Conservation (phyloP, 1,140 invertebrate genomes). For the Hestina assimilis region DNA sequence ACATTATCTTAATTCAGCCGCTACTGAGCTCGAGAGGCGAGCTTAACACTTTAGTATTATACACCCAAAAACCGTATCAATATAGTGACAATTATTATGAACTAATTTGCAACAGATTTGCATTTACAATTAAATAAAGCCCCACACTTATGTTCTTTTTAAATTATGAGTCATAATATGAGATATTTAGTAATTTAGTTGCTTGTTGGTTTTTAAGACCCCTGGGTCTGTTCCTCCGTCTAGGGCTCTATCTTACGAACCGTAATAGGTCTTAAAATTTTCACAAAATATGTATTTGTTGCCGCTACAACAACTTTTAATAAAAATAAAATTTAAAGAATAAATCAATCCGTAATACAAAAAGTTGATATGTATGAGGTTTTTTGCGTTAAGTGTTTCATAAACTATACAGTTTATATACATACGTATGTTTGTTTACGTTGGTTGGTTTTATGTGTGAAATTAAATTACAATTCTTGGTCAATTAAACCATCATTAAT, state of each 20-base stretch:
- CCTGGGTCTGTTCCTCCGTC: too few relatives aligned
- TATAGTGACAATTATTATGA: constrained; percentile 17
- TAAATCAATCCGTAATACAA: too few relatives aligned
- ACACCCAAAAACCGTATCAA: constrained; percentile 37
- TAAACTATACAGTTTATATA: background rate
- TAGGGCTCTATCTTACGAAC: too few relatives aligned
- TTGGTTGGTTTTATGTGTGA: background rate
- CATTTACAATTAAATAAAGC: constrained; percentile 11
- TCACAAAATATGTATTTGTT: too few relatives aligned
- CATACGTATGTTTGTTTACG: background rate
- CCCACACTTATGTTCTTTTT: background rate
- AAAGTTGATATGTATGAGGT: too few relatives aligned
- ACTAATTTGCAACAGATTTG: constrained; percentile 19
- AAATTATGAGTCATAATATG: background rate
- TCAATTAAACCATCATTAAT: constrained; percentile 2
- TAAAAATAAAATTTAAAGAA: too few relatives aligned
- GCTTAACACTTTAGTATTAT: constrained; percentile 51
- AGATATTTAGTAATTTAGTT: background rate
- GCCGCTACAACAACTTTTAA: too few relatives aligned
- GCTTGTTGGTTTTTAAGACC: background rate
- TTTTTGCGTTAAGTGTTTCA: background rate
- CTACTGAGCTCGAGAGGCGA: constrained; percentile 55
- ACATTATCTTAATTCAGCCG: constrained; percentile 73
- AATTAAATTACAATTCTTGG: background rate
- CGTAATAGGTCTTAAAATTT: too few relatives aligned